Base-by-base conservation (phyloP, 2,797 vertebrate genomes). In the Paedocypris micromegethes region DNA sequence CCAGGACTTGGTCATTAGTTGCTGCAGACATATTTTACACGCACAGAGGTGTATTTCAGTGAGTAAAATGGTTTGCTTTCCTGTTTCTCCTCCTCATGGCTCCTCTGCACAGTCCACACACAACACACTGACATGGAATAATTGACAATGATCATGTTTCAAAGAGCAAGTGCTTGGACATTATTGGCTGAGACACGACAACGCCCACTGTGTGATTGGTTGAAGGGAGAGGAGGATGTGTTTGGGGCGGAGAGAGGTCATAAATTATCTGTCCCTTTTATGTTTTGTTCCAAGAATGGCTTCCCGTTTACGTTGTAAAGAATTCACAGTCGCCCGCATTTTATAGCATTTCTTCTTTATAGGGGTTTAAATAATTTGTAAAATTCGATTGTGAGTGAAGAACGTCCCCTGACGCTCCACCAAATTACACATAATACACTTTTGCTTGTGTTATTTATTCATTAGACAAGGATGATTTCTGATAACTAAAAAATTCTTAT, bases 101-200 rank as follows among this genome's bases (percentile, higher is more conserved):
- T 59, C 55, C 46, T 41, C 43, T 61, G 64, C 65, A 67, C 58
- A 66, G 46, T 23, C 23, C 65, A 67, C 58, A 66, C 50, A 39
- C 23, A 23, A 23, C 23, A 1, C 6, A 64, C 47, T 58, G 55
- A 50, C 52, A 60, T 69, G 49, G 46, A 64, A 65, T 75, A 9
- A 78, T 79, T 78, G 61, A 75, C 75, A 76, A 76, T 70, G 68
- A 61, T 74, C 64, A 43, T 66, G 64, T 82, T 79, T 77, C 76
- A 78, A 73, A 74, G 74, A 72, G 46, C 69, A 64, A 49, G 69
- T 47, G 65, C 57, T 63, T 56, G 53, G 57, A 48, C 42, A 48
- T 64, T 49, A 81, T 81, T 81, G 81, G 81, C 74, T 77, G 53
- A 50, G 6, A 37, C 40, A 2, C 64, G 77, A 81, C 80, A 81